Conservation (phyloP, 2,888 invertebrate genomes). For the Chrysolina americana region DNA sequence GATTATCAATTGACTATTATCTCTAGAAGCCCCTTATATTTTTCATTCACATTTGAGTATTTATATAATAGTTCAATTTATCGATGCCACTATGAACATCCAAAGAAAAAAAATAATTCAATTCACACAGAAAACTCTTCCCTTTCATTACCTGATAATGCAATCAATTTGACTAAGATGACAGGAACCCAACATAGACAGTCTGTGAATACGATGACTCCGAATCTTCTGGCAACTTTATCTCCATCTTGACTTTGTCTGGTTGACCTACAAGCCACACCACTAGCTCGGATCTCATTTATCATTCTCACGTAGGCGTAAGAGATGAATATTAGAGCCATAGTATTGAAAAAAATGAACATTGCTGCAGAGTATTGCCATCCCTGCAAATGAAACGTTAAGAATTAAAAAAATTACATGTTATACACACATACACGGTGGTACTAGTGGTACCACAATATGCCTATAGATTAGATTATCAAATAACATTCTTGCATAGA, state of each 20-base stretch:
- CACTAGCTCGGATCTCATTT: conserved; percentile 73
- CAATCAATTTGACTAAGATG: conserved; percentile 73
- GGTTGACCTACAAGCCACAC: conserved; percentile 74
- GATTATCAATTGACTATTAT: too few species aligned
- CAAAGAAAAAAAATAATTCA: too few species aligned
- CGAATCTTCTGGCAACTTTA: conserved; percentile 74
- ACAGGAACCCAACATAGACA: conserved; percentile 76
- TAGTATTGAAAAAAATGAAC: conserved; percentile 73
- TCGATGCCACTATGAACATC: too few species aligned
- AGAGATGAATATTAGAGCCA: conserved; percentile 73
- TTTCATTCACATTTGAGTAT: too few species aligned
- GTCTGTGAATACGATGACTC: conserved; percentile 75
- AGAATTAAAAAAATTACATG: not conserved
- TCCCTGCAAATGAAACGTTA: conserved; percentile 65
- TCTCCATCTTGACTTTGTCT: conserved; percentile 73
- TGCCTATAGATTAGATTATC: too few species aligned
- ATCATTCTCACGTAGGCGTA: conserved; percentile 75
- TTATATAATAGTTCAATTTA: too few species aligned
- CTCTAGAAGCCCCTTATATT: too few species aligned
- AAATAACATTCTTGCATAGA: too few species aligned
- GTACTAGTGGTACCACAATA: too few species aligned
- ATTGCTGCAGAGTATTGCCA: conserved; percentile 76
- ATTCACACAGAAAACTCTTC: too few species aligned
- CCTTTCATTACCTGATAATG: conserved; percentile 72
- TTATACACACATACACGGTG: not conserved